phyloP scores from a whole-genome alignment of 2,797 vertebrate genomes.

The Menidia menidia region DNA sequence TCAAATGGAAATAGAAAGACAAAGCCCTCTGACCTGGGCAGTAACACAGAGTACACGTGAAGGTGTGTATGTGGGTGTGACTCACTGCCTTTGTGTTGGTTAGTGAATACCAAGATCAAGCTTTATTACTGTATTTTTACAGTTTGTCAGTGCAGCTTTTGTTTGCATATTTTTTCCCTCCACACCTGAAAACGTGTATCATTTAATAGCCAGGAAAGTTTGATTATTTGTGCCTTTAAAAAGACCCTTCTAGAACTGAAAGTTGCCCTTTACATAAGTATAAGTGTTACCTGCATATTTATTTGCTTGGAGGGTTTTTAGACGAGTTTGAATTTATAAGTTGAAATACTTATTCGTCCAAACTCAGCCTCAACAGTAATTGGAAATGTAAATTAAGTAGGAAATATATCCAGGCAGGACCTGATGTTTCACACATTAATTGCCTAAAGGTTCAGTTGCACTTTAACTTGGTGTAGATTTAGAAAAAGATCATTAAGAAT shows the following conservation, averaged over 20 bases:
- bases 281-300: too few relatives aligned
- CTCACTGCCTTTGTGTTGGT: not conserved
- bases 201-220: not conserved
- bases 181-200: not conserved
- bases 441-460: not conserved
- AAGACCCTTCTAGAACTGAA: not conserved
- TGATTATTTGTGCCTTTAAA: not conserved
- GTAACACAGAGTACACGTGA: conserved; percentile 7
- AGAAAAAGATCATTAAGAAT: too few relatives aligned
- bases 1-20: not conserved
- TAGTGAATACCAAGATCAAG: not conserved
- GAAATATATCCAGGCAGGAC: too few relatives aligned
- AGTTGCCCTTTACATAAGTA: not conserved
- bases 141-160: not conserved
- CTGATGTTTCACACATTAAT: not conserved
- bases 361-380: too few relatives aligned
- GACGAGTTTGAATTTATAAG: too few relatives aligned
- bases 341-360: too few relatives aligned
- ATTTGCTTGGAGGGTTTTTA: too few relatives aligned
- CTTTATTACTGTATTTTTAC: conserved; percentile 11
- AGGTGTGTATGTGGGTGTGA: conserved; percentile 1
- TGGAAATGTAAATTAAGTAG: too few relatives aligned
- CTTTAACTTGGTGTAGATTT: not conserved
- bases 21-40: conserved; percentile 7
- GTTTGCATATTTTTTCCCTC: not conserved